phyloP scores from a whole-genome alignment of 1,140 invertebrate species.

The Sycophila sp. region DNA sequence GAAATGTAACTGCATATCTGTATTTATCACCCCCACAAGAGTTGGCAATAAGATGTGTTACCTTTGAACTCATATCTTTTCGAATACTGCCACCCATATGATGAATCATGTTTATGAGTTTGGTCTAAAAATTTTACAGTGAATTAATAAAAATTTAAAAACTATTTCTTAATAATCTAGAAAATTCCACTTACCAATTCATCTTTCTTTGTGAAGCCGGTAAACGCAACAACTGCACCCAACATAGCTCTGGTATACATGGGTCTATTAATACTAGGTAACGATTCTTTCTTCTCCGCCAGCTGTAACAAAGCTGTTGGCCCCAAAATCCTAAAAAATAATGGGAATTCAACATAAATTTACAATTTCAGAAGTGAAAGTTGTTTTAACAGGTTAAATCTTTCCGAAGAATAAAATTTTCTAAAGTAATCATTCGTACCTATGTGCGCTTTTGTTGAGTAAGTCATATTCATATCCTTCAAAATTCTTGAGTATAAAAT shows the following conservation, averaged over 20 bases:
- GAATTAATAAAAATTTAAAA: slow-evolving; percentile 30
- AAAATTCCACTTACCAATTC: slow-evolving; percentile 75
- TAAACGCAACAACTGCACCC: slow-evolving; percentile 87
- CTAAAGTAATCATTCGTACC: slow-evolving; percentile 60
- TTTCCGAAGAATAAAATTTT: slow-evolving; percentile 1
- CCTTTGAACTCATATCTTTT: slow-evolving; percentile 85
- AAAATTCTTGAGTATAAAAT: slow-evolving; percentile 78
- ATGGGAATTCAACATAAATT: slow-evolving; percentile 23
- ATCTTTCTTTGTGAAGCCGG: slow-evolving; percentile 87
- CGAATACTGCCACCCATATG: slow-evolving; percentile 95
- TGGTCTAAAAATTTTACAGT: slow-evolving; percentile 70
- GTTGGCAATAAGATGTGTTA: slow-evolving; percentile 93
- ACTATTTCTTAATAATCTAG: too few species aligned
- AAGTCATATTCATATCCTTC: slow-evolving; percentile 73
- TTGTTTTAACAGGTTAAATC: too few species aligned
- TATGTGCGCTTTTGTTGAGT: slow-evolving; percentile 73
- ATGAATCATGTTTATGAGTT: slow-evolving; percentile 86
- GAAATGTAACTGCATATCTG: slow-evolving; percentile 85
- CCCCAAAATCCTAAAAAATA: slow-evolving; percentile 73
- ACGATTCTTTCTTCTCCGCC: slow-evolving; percentile 74
- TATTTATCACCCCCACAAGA: slow-evolving; percentile 87
- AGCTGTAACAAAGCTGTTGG: slow-evolving; percentile 81
- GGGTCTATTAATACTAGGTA: slow-evolving; percentile 79
- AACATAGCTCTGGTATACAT: slow-evolving; percentile 88
- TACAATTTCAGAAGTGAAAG: slow-evolving; percentile 19